These are phyloP conservation scores for Mizuhopecten yessoensis DNA, from an alignment of 1,140 invertebrate genomes.

Conservation along the genomic window DNA sequence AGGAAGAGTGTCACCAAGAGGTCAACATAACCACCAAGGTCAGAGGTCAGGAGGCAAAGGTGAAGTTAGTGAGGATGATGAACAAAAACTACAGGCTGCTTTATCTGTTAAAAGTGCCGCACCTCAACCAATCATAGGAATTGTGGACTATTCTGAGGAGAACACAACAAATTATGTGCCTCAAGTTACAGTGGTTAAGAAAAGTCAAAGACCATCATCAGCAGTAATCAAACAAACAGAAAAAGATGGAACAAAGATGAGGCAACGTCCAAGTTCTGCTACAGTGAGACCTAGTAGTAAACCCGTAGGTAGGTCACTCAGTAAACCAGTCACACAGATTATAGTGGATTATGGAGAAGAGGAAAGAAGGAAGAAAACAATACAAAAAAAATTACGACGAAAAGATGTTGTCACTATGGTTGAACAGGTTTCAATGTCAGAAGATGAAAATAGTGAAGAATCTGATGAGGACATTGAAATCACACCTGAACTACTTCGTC, in stretches of 20 bases:
- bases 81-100: not conserved
- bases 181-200: not conserved
- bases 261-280: conserved; percentile 51
- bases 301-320: not conserved
- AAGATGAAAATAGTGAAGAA: conserved; percentile 62
- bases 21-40: conserved; percentile 43
- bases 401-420: conserved; percentile 73
- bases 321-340: conserved; percentile 60
- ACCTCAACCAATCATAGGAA: not conserved
- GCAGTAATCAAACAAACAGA: not conserved
- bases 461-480: conserved; percentile 50
- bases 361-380: conserved; percentile 48
- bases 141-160: not conserved
- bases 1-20: conserved; percentile 51
- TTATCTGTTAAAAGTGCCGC: conserved; percentile 51
- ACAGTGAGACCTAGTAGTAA: conserved; percentile 58
- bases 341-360: conserved; percentile 67
- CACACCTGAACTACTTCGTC: conserved; percentile 55
- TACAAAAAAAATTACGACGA: conserved; percentile 55
- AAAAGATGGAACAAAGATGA: not conserved
- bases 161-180: not conserved
- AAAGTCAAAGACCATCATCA: not conserved
- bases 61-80: not conserved
- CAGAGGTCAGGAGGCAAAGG: not conserved
- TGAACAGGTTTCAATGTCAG: conserved; percentile 60